These are phyloP conservation scores for Ormyrus nitidulus DNA, from an alignment of 2,888 invertebrate genomes.

Conservation along the genomic window DNA sequence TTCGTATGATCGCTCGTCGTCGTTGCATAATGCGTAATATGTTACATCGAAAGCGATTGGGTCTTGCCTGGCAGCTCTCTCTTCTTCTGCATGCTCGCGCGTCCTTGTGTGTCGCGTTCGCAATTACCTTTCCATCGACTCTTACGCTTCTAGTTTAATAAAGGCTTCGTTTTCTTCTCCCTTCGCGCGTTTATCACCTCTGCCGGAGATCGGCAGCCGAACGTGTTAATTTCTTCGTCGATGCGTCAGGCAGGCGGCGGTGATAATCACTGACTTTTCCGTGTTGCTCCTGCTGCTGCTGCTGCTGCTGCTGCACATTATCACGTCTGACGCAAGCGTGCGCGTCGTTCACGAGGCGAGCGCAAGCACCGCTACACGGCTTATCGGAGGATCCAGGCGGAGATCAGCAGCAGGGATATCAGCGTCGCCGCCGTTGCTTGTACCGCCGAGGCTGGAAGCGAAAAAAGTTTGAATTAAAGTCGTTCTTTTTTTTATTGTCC, in stretches of 20 bases:
- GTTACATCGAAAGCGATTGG: constrained; percentile 72
- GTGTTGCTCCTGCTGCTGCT: not conserved
- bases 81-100: constrained; percentile 29
- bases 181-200: constrained; percentile 28
- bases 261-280: not conserved
- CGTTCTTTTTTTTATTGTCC: no score
- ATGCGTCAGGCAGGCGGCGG: not conserved
- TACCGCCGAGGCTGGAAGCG: constrained; percentile 36
- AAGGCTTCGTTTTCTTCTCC: constrained; percentile 51
- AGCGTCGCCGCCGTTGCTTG: constrained; percentile 8
- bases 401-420: constrained; percentile 42
- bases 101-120: no score
- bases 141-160: constrained; percentile 47
- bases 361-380: constrained; percentile 38
- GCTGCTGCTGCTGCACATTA: constrained; percentile 29
- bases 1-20: constrained; percentile 32
- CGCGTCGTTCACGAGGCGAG: not conserved
- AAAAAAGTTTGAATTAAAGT: constrained; percentile 4
- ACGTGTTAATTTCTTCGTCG: not conserved
- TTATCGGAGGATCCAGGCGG: constrained; percentile 55
- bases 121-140: constrained; percentile 19
- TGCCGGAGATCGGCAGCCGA: not conserved
- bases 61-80: constrained; percentile 62
- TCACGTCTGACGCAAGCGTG: constrained; percentile 23
- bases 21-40: constrained; percentile 62